Percentiles rank a stretch among this genome's conserved stretches.
phyloP scores from a whole-genome alignment of 2,888 invertebrate genomes.

The Eupithecia tripunctaria region DNA sequence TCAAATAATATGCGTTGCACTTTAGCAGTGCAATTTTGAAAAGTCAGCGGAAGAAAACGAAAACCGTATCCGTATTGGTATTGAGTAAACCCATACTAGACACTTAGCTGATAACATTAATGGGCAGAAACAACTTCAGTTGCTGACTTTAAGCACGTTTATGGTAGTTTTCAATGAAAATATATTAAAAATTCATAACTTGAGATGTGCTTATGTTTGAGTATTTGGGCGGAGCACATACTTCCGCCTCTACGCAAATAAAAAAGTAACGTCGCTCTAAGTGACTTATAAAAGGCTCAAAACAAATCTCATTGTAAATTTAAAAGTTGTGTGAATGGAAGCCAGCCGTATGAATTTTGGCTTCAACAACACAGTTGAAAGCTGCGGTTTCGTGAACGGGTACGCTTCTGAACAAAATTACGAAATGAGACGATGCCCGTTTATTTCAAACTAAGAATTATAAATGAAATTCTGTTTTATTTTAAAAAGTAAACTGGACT shows the following conservation, averaged over 20 bases:
- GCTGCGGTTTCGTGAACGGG: constrained; percentile 17
- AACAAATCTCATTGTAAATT: constrained; percentile 58
- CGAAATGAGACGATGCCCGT: background rate
- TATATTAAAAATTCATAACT: no score
- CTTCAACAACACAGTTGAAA: constrained; percentile 15
- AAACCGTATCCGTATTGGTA: no score
- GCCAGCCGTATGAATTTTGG: constrained; percentile 42
- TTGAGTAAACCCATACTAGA: no score
- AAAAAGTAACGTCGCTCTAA: constrained; percentile 43
- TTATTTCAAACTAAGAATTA: background rate
- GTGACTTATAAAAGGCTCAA: constrained; percentile 37
- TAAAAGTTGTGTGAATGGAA: constrained; percentile 54
- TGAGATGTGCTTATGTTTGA: no score
- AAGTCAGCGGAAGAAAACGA: no score
- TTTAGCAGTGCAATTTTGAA: no score
- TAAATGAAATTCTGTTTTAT: background rate
- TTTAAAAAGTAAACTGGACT: background rate
- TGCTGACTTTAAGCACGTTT: no score
- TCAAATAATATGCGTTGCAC: no score
- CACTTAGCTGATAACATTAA: no score
- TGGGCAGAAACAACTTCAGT: no score
- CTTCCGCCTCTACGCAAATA: background rate
- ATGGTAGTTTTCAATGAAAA: no score
- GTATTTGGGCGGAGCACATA: no score
- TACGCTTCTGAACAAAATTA: background rate